phyloP scores from a whole-genome alignment of 1,140 invertebrate genomes.

The Linepithema humile region DNA sequence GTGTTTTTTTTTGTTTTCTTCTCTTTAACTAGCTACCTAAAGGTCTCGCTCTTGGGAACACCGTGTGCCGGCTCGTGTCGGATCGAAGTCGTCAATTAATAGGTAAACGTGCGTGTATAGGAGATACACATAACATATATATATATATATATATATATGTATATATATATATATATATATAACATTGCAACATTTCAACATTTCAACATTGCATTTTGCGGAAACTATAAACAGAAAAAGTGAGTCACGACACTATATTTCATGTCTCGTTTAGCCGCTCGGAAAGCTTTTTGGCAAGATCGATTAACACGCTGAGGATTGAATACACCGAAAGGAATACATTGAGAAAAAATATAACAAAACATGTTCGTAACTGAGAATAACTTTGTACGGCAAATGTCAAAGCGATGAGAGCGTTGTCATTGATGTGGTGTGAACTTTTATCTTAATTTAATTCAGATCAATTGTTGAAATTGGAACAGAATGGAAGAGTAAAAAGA shows the following conservation, averaged over 20 bases:
- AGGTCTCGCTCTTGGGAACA: slow-evolving; percentile 36
- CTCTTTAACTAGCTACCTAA: slow-evolving; percentile 61
- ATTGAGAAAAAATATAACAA: neutral
- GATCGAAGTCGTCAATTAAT: slow-evolving; percentile 16
- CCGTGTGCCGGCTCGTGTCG: slow-evolving; percentile 32
- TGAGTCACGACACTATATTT: neutral
- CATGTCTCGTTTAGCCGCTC: neutral
- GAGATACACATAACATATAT: no score
- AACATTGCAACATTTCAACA: neutral
- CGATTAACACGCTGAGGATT: neutral
- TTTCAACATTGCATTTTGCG: neutral
- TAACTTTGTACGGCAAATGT: neutral
- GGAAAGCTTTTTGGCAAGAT: neutral
- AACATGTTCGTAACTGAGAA: neutral
- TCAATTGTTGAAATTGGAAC: neutral
- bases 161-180: slow-evolving; percentile 7
- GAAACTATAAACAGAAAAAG: slow-evolving; percentile 10
- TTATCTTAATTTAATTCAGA: neutral
- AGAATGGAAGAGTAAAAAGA: neutral
- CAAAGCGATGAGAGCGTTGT: neutral
- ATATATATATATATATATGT: no score
- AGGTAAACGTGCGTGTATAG: no score
- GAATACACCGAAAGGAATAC: neutral
- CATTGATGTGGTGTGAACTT: neutral
- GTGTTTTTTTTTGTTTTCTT: slow-evolving; percentile 53